These are phyloP conservation scores for Acleris sparsana DNA, from an alignment of 2,888 invertebrate species.

Conservation along the genomic window DNA sequence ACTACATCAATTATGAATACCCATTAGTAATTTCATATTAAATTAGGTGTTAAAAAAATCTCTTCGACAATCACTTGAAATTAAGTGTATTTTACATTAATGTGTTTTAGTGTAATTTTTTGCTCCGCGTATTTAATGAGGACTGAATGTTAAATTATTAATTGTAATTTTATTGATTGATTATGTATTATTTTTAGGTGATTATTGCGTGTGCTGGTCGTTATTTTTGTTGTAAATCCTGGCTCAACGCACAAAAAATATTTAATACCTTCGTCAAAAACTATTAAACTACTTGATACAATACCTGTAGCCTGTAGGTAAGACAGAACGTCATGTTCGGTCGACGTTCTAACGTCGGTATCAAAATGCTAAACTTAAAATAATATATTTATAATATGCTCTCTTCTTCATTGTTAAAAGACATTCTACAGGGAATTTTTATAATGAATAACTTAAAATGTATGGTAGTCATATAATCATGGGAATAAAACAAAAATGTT, in stretches of 20 bases:
- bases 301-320: slow-evolving; percentile 17
- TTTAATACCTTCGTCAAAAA: slow-evolving; percentile 18
- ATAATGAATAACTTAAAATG: slow-evolving; percentile 40
- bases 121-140: slow-evolving; percentile 33
- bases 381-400: slow-evolving; percentile 46
- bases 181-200: slow-evolving; percentile 15
- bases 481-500: slow-evolving; percentile 16
- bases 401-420: slow-evolving; percentile 63
- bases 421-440: slow-evolving; percentile 72
- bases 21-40: neutral
- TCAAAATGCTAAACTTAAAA: slow-evolving; percentile 22
- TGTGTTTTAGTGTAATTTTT: slow-evolving; percentile 25
- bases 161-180: slow-evolving; percentile 19
- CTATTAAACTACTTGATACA: slow-evolving; percentile 11
- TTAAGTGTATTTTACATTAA: slow-evolving; percentile 14
- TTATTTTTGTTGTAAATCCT: slow-evolving; percentile 18
- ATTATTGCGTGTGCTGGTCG: slow-evolving; percentile 10
- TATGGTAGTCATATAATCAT: slow-evolving; percentile 34
- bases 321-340: slow-evolving; percentile 1
- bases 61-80: slow-evolving; percentile 1
- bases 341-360: slow-evolving; percentile 6
- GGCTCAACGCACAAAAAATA: slow-evolving; percentile 26
- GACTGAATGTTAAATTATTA: slow-evolving; percentile 49
- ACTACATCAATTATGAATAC: no score
- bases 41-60: neutral